Evolutionary conservation across 2,888 invertebrate species (phyloP).

Genomic region (Nephrocerus scutellatus): DNA sequence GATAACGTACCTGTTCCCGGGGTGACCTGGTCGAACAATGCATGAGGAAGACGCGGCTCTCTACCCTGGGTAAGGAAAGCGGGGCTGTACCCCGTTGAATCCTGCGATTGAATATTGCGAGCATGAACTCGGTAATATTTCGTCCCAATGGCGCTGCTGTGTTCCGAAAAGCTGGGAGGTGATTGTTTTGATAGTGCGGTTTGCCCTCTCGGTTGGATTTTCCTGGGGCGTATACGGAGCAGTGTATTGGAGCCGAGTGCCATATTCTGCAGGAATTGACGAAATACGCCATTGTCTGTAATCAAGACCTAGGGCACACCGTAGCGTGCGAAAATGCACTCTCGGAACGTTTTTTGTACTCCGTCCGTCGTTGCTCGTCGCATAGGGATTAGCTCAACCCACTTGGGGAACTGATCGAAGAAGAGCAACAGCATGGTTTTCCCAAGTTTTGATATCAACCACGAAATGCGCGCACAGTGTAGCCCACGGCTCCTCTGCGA

Average conservation of each 20-base stretch:
- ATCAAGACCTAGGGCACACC: conserved; percentile 1
- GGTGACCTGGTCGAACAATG: background rate
- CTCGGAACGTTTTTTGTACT: background rate
- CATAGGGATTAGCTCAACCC: conserved; percentile 1
- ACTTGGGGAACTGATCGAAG: conserved; percentile 2
- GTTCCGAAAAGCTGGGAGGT: background rate
- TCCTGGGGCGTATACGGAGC: no score
- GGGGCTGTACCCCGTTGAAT: background rate
- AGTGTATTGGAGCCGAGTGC: background rate
- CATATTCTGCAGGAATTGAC: background rate
- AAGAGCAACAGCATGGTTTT: conserved; percentile 1
- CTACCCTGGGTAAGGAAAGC: background rate
- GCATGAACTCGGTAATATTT: background rate
- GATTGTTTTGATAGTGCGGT: background rate
- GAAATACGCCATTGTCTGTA: conserved; percentile 1
- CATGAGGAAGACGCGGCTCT: background rate
- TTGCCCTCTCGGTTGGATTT: no score
- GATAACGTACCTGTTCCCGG: background rate
- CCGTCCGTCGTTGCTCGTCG: conserved; percentile 1
- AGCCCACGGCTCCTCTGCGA: background rate
- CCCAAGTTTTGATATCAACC: conserved; percentile 2
- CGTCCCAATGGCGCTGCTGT: background rate
- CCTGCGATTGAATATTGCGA: background rate
- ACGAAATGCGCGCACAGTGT: conserved; percentile 2
- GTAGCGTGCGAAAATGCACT: conserved; percentile 4